Evolutionary conservation across 2,888 invertebrate species (phyloP).

Genomic region (Pristionchus maxplancki): DNA sequence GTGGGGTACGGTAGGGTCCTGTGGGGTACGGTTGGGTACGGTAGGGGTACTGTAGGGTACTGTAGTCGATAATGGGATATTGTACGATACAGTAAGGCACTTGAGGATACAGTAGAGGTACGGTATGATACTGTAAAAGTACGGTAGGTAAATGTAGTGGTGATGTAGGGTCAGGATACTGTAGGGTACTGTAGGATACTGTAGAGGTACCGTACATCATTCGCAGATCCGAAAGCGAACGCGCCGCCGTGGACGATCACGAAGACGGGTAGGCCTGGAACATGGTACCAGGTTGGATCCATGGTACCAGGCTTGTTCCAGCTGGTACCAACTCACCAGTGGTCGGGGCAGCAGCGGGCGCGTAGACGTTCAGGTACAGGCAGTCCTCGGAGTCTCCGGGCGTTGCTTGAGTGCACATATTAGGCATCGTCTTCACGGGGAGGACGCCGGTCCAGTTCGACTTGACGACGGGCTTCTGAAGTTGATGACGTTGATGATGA

Average conservation of each 20-base stretch:
- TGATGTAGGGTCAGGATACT: too few species aligned
- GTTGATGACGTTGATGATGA: too few species aligned
- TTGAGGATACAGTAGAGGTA: too few species aligned
- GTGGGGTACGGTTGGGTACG: not conserved
- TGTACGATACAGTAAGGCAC: too few species aligned
- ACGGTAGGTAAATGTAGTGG: too few species aligned
- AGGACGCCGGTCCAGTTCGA: not conserved
- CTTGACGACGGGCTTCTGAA: slow-evolving; percentile 26
- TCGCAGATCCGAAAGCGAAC: not conserved
- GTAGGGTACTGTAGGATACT: too few species aligned
- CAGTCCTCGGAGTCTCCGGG: slow-evolving; percentile 27
- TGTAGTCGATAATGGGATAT: too few species aligned
- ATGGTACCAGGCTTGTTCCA: not conserved
- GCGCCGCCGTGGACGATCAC: slow-evolving; percentile 25
- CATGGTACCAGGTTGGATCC: too few species aligned
- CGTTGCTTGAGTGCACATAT: not conserved
- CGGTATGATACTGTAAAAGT: too few species aligned
- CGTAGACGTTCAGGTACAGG: slow-evolving; percentile 38
- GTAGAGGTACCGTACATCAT: not conserved
- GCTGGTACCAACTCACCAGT: not conserved
- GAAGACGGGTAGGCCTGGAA: slow-evolving; percentile 17
- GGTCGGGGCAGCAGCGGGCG: not conserved
- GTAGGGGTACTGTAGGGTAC: too few species aligned
- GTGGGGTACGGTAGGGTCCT: too few species aligned
- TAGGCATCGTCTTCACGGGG: not conserved